Evolutionary conservation across 1,140 invertebrate genomes (phyloP), one percentile per base, ranked within the genome.

Genomic region (Elysia chlorotica): DNA sequence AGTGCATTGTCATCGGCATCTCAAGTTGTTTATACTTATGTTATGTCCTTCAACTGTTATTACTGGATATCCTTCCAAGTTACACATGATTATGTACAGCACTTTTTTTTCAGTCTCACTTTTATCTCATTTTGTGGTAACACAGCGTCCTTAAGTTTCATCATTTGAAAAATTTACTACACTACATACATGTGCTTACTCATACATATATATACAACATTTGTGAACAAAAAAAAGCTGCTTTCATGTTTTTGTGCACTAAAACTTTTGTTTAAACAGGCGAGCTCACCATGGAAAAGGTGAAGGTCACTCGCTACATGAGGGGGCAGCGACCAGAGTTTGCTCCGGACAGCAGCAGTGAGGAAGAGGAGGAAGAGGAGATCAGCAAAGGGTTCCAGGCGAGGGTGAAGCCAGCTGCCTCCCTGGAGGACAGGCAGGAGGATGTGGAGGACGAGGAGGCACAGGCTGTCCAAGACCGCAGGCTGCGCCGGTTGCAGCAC

Each of bases 331-430:
- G 85, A 81, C 87, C 87, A 57, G 86, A 85, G 57, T 88, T 84
- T 82, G 87, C 87, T 0, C 83, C 84, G 57, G 81, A 87, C n/a
- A 81, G 78, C 35, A 89, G 91, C 33, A 92, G 92, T 77, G 90
- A 91, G 74, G 90, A 91, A 74, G 89, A 88, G 71, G 88, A 86
- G 75, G 82, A 86, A 75, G 80, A 78, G 36, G 82, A 85, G 63
- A 81, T 85, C 74, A 75, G 78, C 33, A 73, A 81, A 68, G 74
- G 57, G 14, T 71, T 71, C 62, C 28, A 74, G 54, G 2, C 54
- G 14, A 33, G 67, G 19, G 31, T 36, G 19, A 31, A 28, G 1
- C 31, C 53, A 28, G 17, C 75, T 36, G 30, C 48, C 28, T 36
- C 82, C 74, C 70, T 83, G 71, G 78, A 79, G 41, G 82, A 82